Base-by-base conservation (phyloP, 1,140 invertebrate species). In the Drosophila novamexicana region DNA sequence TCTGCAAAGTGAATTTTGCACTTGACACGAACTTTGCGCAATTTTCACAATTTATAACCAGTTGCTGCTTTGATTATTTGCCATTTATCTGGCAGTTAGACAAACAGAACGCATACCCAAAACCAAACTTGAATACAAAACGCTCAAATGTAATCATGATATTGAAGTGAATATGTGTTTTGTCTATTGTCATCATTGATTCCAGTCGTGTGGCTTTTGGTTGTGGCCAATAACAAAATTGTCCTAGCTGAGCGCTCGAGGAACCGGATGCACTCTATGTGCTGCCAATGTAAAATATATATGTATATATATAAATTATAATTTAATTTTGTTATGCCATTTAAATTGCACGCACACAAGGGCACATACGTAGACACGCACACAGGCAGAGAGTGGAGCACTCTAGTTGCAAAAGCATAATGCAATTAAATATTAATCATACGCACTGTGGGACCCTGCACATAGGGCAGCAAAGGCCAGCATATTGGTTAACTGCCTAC, bases 381-480 rank as follows among this genome's bases (percentile, higher is more conserved):
- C 16, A 44, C 4, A 6, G 14, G 52, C 39, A 62, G 6, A 45
- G 1, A 39, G 36, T 2, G 5, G 49, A 75, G 74, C 81, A 79
- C 71, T 86, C 72, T 64, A 47, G 68, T 53, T 70, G 64, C 56
- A n/a, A 58, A 45, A 58, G 78, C 70, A 77, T 86, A 85, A 85
- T 78, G 81, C 82, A 86, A 85, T 85, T 86, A 86, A 85, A 82
- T 86, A 86, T 86, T 86, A 86, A 88, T 84, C 81, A 84, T 84
- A 85, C 77, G 77, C 81, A 79, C 67, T 76, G 79, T 88, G 54
- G 64, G 62, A 12, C 65, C 32, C 47, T 47, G 75, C 36, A 50
- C 22, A 49, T 57, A 32, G 14, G 58, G 29, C 49, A 29, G 22
- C 50, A 12, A 49, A 42, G 36, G 40, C 70, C 64, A 59, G 65